These are phyloP conservation scores for Pangasius mekongensis DNA, from an alignment of 2,797 vertebrate species.

Conservation along the genomic window DNA sequence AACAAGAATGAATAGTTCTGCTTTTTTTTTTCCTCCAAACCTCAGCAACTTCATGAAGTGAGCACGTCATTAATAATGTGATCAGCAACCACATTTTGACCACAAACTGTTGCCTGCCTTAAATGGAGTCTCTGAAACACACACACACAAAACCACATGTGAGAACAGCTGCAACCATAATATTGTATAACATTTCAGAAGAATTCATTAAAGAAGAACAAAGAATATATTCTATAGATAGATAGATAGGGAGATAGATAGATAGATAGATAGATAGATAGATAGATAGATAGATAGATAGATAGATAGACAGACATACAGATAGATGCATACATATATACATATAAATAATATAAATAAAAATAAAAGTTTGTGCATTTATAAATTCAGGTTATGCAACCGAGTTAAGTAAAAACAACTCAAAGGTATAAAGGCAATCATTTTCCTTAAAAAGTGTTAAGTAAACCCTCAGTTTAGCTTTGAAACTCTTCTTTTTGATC, in stretches of 20 bases:
- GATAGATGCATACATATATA: not conserved
- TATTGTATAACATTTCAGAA: not conserved
- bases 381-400: not conserved
- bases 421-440: not conserved
- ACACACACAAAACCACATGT: slow-evolving; percentile 8
- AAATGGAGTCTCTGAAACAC: slow-evolving; percentile 43
- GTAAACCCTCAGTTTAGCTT: not conserved
- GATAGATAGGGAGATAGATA: not conserved
- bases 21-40: slow-evolving; percentile 43
- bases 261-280: too few relatives aligned
- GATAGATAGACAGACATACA: not conserved
- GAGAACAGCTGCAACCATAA: not conserved
- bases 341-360: slow-evolving; percentile 3
- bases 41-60: slow-evolving; percentile 27
- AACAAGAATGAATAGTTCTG: slow-evolving; percentile 27
- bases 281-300: slow-evolving; percentile 3
- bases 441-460: not conserved
- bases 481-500: not conserved
- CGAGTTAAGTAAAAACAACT: not conserved
- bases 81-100: slow-evolving; percentile 43
- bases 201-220: not conserved
- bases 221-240: not conserved
- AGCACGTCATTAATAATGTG: slow-evolving; percentile 34
- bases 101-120: slow-evolving; percentile 32
- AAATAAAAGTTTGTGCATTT: not conserved